A percentile compares a stretch with the other conserved stretches of the same genome.
These are phyloP conservation scores for Pomacea maculata DNA, from an alignment of 1,140 invertebrate genomes.

Conservation along the genomic window DNA sequence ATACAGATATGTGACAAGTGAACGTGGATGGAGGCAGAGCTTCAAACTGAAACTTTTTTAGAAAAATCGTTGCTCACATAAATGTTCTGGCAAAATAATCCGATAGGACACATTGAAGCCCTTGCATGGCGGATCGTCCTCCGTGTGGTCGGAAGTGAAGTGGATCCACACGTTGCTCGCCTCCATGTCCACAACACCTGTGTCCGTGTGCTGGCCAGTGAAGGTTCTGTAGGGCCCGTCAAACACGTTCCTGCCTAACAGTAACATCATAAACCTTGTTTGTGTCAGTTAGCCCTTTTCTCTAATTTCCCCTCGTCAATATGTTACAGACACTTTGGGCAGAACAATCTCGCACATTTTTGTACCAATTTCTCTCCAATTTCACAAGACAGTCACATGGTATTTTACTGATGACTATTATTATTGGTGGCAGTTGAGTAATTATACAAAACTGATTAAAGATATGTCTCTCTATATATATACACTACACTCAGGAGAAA, in stretches of 20 bases:
- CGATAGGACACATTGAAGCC: slow-evolving; percentile 20
- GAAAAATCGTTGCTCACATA: neutral
- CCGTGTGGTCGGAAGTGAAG: slow-evolving; percentile 21
- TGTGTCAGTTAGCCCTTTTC: neutral
- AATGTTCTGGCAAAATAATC: neutral
- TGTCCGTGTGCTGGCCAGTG: slow-evolving; percentile 14
- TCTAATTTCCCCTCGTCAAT: neutral
- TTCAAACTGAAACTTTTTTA: neutral
- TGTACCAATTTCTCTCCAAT: neutral
- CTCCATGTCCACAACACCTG: neutral
- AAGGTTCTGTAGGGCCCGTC: slow-evolving; percentile 20
- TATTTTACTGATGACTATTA: neutral
- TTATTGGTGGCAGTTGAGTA: neutral
- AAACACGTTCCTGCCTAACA: slow-evolving; percentile 18
- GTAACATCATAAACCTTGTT: neutral
- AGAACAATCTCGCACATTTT: neutral
- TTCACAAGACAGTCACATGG: neutral
- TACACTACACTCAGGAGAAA: too few species aligned
- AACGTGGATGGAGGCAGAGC: neutral
- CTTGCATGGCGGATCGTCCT: neutral
- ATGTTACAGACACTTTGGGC: too few species aligned
- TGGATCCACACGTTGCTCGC: slow-evolving; percentile 19
- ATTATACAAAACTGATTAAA: neutral
- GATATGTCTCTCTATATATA: neutral
- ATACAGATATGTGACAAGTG: neutral